A percentile compares a stretch with the other conserved stretches of the same genome.
Conservation (phyloP, 2,113 vertebrate genomes). For the Gracilinanus agilis region DNA sequence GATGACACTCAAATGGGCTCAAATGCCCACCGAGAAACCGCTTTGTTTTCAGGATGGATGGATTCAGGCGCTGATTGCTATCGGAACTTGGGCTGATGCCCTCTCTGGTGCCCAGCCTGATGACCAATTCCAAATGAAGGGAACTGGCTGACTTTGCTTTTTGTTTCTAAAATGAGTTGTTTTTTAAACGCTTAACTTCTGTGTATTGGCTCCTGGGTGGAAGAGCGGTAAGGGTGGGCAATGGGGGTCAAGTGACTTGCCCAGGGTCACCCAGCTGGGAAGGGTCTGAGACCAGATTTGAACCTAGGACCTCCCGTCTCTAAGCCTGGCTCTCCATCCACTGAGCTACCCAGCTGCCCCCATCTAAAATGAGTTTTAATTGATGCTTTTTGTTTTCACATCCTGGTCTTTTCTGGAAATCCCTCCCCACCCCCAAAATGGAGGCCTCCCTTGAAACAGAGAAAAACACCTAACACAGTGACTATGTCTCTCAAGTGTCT, state of each 20-base stretch:
- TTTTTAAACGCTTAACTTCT: too few relatives aligned
- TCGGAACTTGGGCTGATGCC: neutral
- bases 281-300: too few relatives aligned
- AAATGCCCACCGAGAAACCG: neutral
- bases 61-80: neutral
- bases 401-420: neutral
- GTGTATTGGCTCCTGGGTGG: too few relatives aligned
- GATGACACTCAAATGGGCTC: neutral
- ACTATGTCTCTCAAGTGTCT: too few relatives aligned
- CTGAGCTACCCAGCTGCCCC: too few relatives aligned
- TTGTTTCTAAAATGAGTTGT: neutral
- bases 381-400: too few relatives aligned
- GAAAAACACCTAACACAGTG: neutral
- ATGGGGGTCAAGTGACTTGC: too few relatives aligned
- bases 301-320: too few relatives aligned
- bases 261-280: too few relatives aligned
- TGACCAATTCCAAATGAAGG: neutral
- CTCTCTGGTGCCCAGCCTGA: neutral
- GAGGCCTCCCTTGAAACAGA: neutral
- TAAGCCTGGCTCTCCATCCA: too few relatives aligned
- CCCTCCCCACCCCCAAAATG: neutral
- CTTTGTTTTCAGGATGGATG: neutral
- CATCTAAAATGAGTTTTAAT: too few relatives aligned
- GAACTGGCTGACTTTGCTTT: neutral
- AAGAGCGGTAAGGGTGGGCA: too few relatives aligned